These are phyloP conservation scores for Megatriorchis doriae DNA, from an alignment of 2,113 vertebrate species.

Conservation along the genomic window DNA sequence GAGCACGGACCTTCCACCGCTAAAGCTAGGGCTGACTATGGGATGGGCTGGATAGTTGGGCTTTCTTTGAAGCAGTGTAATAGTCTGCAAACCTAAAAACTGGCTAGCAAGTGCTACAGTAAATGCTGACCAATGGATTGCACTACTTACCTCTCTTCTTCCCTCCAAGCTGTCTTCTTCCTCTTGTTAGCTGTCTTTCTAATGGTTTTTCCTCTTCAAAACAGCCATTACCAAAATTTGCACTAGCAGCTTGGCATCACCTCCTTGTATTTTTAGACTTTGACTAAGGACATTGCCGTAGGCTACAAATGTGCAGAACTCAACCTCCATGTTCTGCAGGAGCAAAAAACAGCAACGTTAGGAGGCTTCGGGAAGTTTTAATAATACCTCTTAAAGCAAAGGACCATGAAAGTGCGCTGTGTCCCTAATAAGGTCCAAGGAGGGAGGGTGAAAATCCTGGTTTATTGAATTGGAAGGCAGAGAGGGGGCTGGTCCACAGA, in stretches of 20 bases:
- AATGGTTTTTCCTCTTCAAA: not conserved
- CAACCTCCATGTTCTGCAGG: not conserved
- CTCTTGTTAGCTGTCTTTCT: not conserved
- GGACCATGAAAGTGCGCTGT: not conserved
- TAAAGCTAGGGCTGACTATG: not conserved
- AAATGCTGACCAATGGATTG: not conserved
- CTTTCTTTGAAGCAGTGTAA: not conserved
- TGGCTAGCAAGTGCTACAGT: not conserved
- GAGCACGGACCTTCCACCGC: not conserved
- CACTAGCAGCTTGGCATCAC: not conserved
- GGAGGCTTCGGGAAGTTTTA: not conserved
- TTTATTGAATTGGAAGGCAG: not conserved
- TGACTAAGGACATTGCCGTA: not conserved
- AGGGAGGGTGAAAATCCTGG: not conserved
- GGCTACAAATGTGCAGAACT: conserved; percentile 17
- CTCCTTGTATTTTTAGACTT: not conserved
- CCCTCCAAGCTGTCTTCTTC: not conserved
- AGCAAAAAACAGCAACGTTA: not conserved
- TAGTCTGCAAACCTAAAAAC: not conserved
- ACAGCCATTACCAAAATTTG: not conserved
- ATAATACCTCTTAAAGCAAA: not conserved
- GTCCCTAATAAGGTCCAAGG: not conserved
- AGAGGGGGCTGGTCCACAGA: not conserved
- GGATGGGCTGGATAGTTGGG: not conserved
- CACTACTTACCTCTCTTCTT: not conserved